These are phyloP conservation scores for Eurypyga helias DNA, from an alignment of 2,113 vertebrate species.

Conservation along the genomic window DNA sequence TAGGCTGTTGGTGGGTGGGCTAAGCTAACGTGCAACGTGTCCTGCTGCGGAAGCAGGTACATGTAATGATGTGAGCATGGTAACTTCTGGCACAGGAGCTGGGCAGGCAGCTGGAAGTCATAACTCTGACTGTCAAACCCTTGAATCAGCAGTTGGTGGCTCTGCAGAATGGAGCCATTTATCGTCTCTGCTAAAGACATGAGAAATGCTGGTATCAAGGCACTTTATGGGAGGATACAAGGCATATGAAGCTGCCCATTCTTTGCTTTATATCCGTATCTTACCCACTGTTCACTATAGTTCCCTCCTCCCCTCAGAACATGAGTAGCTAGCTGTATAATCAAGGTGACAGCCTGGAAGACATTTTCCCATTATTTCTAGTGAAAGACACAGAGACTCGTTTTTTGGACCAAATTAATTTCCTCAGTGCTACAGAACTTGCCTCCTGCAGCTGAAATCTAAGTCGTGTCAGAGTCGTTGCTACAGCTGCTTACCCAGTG, in stretches of 20 bases:
- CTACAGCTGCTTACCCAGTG: neutral
- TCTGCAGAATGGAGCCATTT: neutral
- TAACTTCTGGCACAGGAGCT: neutral
- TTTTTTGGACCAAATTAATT: neutral
- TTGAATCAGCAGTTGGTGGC: neutral
- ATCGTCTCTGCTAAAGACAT: neutral
- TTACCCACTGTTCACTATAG: neutral
- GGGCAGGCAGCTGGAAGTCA: neutral
- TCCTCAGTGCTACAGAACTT: neutral
- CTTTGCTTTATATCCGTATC: neutral
- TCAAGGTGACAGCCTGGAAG: neutral
- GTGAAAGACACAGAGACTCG: neutral
- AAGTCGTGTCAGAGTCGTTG: accelerated
- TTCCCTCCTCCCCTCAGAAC: neutral
- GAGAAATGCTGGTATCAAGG: neutral
- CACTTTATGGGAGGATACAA: neutral
- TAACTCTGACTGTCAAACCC: neutral
- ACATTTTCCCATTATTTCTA: neutral
- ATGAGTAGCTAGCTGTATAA: neutral
- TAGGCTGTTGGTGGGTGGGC: neutral
- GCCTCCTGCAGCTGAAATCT: neutral
- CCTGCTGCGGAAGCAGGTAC: accelerated
- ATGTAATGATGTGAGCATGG: no score
- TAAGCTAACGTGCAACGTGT: accelerated
- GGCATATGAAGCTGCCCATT: neutral